A percentile compares a stretch with the other conserved stretches of the same genome.
Evolutionary conservation across 2,888 invertebrate genomes (phyloP).

Genomic region (Platerodrilus igneus): DNA sequence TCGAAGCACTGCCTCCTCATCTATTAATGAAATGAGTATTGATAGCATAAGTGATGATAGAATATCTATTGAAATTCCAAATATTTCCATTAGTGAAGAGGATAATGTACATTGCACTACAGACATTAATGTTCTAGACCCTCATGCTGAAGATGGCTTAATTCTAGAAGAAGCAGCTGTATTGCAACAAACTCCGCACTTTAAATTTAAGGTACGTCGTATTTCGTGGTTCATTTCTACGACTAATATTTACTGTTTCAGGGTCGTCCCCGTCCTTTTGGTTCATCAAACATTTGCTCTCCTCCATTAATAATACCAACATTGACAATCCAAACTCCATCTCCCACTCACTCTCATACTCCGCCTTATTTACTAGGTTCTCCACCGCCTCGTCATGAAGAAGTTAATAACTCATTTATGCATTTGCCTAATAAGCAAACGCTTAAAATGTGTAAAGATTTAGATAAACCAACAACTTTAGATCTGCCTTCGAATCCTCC

Average conservation of each 20-base stretch:
- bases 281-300: too few species aligned
- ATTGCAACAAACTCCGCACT: conserved; percentile 37
- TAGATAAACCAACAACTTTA: conserved; percentile 58
- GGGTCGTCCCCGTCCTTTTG: conserved; percentile 31
- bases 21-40: conserved; percentile 47
- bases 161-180: conserved; percentile 46
- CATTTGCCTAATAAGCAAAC: conserved; percentile 30
- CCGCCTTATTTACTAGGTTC: conserved; percentile 52
- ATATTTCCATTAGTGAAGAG: conserved; percentile 44
- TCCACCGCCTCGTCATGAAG: conserved; percentile 53
- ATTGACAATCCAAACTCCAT: conserved; percentile 63
- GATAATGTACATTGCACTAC: conserved; percentile 41
- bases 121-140: conserved; percentile 46
- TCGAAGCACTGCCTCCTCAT: conserved; percentile 46
- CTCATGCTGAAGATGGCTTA: conserved; percentile 46
- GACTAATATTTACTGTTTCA: neutral
- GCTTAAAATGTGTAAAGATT: conserved; percentile 56
- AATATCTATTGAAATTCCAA: conserved; percentile 48
- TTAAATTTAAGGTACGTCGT: conserved; percentile 24
- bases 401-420: conserved; percentile 34
- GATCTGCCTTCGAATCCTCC: conserved; percentile 63
- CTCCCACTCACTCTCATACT: conserved; percentile 57
- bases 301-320: conserved; percentile 60
- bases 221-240: neutral
- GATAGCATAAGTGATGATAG: conserved; percentile 50